phyloP scores from a whole-genome alignment of 2,113 vertebrate genomes.

The Neolamprologus hecqui region DNA sequence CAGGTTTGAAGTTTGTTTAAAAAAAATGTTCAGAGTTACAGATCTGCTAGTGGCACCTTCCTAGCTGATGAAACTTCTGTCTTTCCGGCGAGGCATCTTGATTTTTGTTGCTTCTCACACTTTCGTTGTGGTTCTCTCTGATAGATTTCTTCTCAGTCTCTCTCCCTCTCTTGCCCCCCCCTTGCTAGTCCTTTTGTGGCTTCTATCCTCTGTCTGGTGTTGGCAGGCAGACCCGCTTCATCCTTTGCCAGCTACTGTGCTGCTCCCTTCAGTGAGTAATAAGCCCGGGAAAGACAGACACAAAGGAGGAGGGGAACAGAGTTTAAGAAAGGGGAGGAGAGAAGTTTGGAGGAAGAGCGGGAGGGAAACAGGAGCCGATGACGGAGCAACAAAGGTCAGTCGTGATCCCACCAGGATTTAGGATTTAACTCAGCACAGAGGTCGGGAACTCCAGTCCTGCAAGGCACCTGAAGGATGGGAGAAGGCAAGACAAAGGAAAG shows the following conservation, averaged over 20 bases:
- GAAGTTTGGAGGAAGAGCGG: slow-evolving; percentile 1
- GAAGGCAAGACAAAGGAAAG: not conserved
- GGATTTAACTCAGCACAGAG: not conserved
- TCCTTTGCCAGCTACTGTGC: slow-evolving; percentile 55
- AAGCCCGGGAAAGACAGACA: slow-evolving; percentile 25
- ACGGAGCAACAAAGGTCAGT: slow-evolving; percentile 31
- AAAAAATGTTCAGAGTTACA: slow-evolving; percentile 9
- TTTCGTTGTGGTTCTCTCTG: not conserved
- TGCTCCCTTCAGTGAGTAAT: slow-evolving; percentile 47
- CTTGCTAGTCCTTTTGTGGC: slow-evolving; percentile 15
- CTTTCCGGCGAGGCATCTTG: slow-evolving; percentile 37
- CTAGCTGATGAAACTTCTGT: slow-evolving; percentile 29
- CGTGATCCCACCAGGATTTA: slow-evolving; percentile 7
- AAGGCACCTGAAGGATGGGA: slow-evolving; percentile 18
- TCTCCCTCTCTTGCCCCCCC: not conserved
- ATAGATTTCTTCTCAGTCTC: not conserved
- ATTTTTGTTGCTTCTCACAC: not conserved
- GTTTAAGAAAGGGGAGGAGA: slow-evolving; percentile 37
- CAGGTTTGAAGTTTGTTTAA: not conserved
- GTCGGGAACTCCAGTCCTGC: not conserved
- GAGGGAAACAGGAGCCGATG: not conserved
- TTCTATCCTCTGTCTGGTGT: slow-evolving; percentile 40
- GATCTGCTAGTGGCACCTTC: not conserved
- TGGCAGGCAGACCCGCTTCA: slow-evolving; percentile 49
- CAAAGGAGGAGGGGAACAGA: slow-evolving; percentile 14